Conservation (phyloP, 2,113 vertebrate species). For the Helogale parvula region DNA sequence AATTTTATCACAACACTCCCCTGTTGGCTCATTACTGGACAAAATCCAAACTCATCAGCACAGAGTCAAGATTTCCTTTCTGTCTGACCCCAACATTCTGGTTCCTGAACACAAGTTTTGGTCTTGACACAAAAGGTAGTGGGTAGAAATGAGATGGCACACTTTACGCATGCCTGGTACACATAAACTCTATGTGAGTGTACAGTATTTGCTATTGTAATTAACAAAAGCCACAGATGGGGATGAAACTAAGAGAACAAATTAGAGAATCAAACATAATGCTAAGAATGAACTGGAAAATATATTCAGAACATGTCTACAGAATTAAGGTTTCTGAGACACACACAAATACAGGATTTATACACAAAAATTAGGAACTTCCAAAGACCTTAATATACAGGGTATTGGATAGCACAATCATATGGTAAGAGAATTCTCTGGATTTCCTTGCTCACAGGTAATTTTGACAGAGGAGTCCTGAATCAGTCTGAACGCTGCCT, state of each 20-base stretch:
- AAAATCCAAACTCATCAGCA: constrained; percentile 30
- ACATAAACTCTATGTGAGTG: not conserved
- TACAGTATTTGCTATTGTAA: not conserved
- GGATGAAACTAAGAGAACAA: not conserved
- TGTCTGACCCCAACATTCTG: not conserved
- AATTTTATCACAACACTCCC: constrained; percentile 7
- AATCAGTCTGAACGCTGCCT: not conserved
- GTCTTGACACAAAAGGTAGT: not conserved
- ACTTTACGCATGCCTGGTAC: not conserved
- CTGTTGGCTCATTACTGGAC: constrained; percentile 7
- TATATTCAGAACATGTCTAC: not conserved
- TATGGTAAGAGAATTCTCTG: not conserved
- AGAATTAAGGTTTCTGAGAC: not conserved
- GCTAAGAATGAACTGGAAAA: not conserved
- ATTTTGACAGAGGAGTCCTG: not conserved
- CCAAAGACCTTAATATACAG: not conserved
- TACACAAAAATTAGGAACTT: not conserved
- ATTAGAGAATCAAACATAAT: not conserved
- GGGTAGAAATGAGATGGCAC: not conserved
- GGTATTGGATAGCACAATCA: fast-evolving
- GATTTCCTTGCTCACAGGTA: not conserved
- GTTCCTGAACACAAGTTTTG: not conserved
- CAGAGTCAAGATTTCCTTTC: not conserved
- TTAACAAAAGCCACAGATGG: not conserved
- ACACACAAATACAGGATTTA: not conserved